These are phyloP conservation scores for Acomys russatus DNA, from an alignment of 2,797 vertebrate species.

Conservation along the genomic window DNA sequence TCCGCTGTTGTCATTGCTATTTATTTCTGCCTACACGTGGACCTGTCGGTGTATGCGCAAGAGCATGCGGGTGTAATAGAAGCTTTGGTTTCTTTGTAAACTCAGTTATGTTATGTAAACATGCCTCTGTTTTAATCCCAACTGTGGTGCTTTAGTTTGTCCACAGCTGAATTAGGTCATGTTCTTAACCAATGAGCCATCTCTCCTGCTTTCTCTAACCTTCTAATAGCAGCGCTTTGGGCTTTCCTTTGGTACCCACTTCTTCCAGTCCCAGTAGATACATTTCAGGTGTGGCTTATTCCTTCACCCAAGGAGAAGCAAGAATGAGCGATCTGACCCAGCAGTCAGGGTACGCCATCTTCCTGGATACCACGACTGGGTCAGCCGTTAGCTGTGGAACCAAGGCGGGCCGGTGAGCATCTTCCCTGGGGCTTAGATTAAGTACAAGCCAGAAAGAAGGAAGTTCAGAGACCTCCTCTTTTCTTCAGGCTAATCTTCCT, in stretches of 20 bases:
- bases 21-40: neutral
- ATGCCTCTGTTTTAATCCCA: too few relatives aligned
- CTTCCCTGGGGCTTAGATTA: neutral
- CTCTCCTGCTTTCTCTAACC: neutral
- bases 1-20: neutral
- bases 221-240: neutral
- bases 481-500: neutral
- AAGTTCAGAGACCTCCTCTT: neutral
- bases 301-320: neutral
- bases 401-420: neutral
- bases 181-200: neutral
- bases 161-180: neutral
- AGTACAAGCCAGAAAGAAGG: neutral
- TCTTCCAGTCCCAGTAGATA: neutral
- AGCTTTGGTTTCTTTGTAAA: too few relatives aligned
- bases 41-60: neutral
- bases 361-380: neutral
- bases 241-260: neutral
- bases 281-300: neutral
- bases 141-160: too few relatives aligned
- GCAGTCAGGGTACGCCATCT: neutral
- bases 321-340: neutral
- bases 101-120: too few relatives aligned
- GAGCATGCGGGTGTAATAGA: neutral
- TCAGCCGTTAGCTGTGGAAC: neutral